Conservation (phyloP, 2,888 invertebrate genomes). For the Aricia artaxerxes region DNA sequence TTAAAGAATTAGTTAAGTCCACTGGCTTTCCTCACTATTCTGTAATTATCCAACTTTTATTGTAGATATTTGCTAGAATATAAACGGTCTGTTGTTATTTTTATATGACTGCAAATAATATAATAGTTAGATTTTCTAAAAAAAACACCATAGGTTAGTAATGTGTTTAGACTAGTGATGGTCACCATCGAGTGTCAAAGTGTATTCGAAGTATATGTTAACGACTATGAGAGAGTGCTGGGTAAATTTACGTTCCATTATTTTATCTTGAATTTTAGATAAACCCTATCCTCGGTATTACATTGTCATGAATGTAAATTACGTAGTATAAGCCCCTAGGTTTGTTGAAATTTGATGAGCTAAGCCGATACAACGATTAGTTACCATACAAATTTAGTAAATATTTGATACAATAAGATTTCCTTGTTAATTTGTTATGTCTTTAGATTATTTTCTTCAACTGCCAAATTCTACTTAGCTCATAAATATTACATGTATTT, state of each 20-base stretch:
- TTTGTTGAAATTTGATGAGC: conserved; percentile 60
- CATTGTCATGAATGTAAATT: conserved; percentile 42
- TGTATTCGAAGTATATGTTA: conserved; percentile 16
- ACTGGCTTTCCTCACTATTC: conserved; percentile 69
- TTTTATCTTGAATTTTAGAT: conserved; percentile 42
- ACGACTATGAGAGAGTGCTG: conserved; percentile 36
- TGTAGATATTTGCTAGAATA: conserved; percentile 75
- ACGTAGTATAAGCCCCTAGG: conserved; percentile 45
- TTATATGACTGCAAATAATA: conserved; percentile 77
- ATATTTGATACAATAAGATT: conserved; percentile 41
- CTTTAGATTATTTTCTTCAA: conserved; percentile 4
- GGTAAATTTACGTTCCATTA: conserved; percentile 41
- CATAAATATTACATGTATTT: conserved; percentile 42
- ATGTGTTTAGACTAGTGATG: conserved; percentile 47
- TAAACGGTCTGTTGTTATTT: conserved; percentile 76
- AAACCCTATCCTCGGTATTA: conserved; percentile 36
- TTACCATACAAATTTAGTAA: conserved; percentile 50
- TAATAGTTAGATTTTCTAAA: conserved; percentile 75
- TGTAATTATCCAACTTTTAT: conserved; percentile 66
- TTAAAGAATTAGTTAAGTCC: conserved; percentile 63
- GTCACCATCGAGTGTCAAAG: conserved; percentile 37
- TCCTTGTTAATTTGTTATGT: conserved; percentile 16
- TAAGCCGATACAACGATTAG: conserved; percentile 71
- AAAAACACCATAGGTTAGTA: conserved; percentile 69
- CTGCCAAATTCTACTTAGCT: conserved; percentile 37